Conservation (phyloP, 2,113 vertebrate species). For the Tragelaphus imberbis region DNA sequence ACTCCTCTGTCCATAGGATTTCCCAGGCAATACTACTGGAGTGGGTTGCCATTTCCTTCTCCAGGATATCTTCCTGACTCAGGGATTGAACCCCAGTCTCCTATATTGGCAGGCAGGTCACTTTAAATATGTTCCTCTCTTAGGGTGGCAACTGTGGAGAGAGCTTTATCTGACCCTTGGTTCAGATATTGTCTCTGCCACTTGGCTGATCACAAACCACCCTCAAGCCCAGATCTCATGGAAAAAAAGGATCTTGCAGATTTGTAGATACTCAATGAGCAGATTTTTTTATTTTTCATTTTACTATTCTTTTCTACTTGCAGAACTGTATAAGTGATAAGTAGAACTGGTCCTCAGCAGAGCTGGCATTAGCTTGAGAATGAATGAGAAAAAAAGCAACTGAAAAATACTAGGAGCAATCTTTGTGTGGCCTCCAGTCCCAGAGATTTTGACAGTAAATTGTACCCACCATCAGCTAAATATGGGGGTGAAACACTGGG, state of each 20-base stretch:
- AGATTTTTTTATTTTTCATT: not conserved
- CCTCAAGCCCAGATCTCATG: not conserved
- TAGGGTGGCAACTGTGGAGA: not conserved
- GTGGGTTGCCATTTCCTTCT: not conserved
- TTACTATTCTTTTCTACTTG: not conserved
- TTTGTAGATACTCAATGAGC: not conserved
- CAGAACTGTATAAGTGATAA: not conserved
- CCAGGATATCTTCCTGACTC: not conserved
- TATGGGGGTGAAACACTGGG: not conserved
- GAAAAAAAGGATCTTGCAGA: not conserved
- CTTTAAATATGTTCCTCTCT: not conserved
- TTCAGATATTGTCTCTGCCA: not conserved
- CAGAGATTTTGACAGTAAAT: not conserved
- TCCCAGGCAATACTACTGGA: not conserved
- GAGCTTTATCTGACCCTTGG: not conserved
- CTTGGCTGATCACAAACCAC: not conserved
- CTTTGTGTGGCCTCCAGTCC: not conserved
- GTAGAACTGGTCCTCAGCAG: not conserved
- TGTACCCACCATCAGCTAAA: not conserved
- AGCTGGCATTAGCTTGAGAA: not conserved
- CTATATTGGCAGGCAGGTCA: not conserved
- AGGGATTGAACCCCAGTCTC: not conserved
- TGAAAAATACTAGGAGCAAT: not conserved
- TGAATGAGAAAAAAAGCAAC: not conserved
- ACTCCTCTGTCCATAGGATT: not conserved